Percentiles rank a stretch among this genome's conserved stretches.
These are phyloP conservation scores for Heliconius ismenius DNA, from an alignment of 2,888 invertebrate species.

Conservation along the genomic window DNA sequence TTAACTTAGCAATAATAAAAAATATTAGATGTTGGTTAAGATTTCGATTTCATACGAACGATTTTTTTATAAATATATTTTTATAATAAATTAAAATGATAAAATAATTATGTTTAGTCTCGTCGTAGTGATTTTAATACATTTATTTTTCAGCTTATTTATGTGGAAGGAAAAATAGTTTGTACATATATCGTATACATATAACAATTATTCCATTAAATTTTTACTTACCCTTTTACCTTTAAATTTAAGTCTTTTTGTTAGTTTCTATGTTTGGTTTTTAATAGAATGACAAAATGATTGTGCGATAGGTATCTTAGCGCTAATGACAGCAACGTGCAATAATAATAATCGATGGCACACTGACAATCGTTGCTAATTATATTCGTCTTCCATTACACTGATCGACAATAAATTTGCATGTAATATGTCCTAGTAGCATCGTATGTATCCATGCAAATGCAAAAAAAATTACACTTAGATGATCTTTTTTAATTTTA, in stretches of 20 bases:
- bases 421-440: background rate
- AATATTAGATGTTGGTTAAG: too few species aligned
- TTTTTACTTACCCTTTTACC: too few species aligned
- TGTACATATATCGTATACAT: background rate
- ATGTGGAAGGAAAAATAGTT: background rate
- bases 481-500: too few species aligned
- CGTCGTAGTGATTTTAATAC: background rate
- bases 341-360: constrained; percentile 2
- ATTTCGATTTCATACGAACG: too few species aligned
- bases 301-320: background rate
- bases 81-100: background rate
- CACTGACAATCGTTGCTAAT: constrained; percentile 2
- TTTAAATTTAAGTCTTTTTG: too few species aligned
- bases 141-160: background rate
- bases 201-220: too few species aligned
- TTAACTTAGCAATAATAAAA: too few species aligned
- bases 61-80: too few species aligned
- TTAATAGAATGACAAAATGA: background rate
- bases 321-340: constrained; percentile 7
- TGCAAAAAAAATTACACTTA: too few species aligned
- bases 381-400: constrained; percentile 2
- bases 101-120: background rate
- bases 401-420: constrained; percentile 1
- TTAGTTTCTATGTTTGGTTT: background rate
- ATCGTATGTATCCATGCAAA: too few species aligned